Base-by-base conservation (phyloP, 2,888 invertebrate species). In the Melieria omissa region DNA sequence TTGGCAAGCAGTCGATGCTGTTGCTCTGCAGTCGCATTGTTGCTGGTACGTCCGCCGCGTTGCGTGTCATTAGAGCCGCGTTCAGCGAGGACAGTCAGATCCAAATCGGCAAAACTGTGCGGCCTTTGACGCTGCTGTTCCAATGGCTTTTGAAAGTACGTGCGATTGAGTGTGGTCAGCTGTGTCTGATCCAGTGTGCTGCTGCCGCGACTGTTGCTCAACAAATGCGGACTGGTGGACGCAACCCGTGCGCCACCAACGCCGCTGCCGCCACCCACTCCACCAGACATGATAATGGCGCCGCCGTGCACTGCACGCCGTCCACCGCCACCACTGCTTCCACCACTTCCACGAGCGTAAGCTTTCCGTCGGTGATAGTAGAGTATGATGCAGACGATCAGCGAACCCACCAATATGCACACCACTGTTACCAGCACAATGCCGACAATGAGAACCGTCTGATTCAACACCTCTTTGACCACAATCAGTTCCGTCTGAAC, bases 361-460 rank as follows among this genome's bases (percentile, higher is more conserved):
- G 81, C 65, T 73, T 84, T 84, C 9, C 80, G 79, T 10, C 79
- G 79, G 52, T 84, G 84, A 65, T 82, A 79, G 60, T 78, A 79
- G 44, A 82, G 49, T 1, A 79, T 76, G 42, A 78, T 95, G 96
- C 97, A 97, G 67, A 96, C 91, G 14, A 95, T 90, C 1, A 96
- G 95, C 7, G 96, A 97, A n/a, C 93, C 92, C 14, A 97, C 94
- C 67, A 96, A 93, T 87, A 96, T 95, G 86, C 95, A 95, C 4
- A 70, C 47, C 0, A 95, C 93, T 4, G 95, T 95, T 78, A 97
- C 95, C 81, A 97, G 92, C 78, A 96, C 93, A 76, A 97, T 93
- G 68, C 96, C 95, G 73, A 94, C 91, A 72, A 89, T 88, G 3
- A 89, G 85, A 14, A 84, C 77, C 85, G 89, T 79, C 64, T 79